Percentiles rank a stretch among this genome's conserved stretches.
Conservation (phyloP, 2,797 vertebrate species). For the Rhynchonycteris naso region DNA sequence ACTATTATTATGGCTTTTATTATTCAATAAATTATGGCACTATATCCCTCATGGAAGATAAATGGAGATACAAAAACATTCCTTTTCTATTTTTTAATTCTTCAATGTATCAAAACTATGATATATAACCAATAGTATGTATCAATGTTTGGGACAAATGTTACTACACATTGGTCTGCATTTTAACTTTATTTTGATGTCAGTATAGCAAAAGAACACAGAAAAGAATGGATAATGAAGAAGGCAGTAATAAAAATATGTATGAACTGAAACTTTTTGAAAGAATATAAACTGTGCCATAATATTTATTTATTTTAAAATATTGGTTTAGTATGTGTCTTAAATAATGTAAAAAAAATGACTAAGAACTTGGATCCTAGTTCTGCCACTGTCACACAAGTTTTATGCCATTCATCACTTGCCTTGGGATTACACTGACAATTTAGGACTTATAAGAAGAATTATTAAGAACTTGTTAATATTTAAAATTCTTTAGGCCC, state of each 20-base stretch:
- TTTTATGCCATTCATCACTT: background rate
- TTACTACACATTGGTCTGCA: background rate
- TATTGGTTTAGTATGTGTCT: background rate
- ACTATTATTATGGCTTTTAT: background rate
- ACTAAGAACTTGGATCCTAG: background rate
- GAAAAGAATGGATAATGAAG: background rate
- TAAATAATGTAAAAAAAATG: too few species aligned
- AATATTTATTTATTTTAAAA: background rate
- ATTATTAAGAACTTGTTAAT: background rate
- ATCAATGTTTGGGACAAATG: background rate
- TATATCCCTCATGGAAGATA: constrained; percentile 38
- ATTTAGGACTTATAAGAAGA: background rate
- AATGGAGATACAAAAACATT: constrained; percentile 21
- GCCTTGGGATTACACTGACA: background rate
- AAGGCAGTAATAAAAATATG: background rate
- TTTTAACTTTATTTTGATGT: constrained; percentile 39
- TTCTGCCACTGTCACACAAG: background rate
- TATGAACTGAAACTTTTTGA: background rate
- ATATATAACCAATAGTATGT: constrained; percentile 51
- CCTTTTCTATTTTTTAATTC: constrained; percentile 49
- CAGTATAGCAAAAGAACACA: background rate
- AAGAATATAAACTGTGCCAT: background rate
- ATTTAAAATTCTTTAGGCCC: background rate
- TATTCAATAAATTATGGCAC: constrained; percentile 43
- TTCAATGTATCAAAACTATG: constrained; percentile 20